Evolutionary conservation across 1,140 invertebrate species (phyloP).

Genomic region (Drosophila parabipectinata): DNA sequence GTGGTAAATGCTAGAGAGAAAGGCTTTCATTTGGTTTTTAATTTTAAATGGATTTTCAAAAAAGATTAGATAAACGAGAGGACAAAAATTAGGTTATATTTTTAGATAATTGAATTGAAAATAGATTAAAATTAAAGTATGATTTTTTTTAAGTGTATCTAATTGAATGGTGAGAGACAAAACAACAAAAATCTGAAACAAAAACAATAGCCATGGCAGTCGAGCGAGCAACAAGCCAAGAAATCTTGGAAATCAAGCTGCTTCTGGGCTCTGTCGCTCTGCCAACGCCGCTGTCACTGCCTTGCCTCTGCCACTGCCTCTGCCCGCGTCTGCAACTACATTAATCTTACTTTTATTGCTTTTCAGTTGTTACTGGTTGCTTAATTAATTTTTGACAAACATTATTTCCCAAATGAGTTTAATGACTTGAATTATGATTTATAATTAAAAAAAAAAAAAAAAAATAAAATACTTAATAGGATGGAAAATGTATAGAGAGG

Average conservation of each 20-base stretch:
- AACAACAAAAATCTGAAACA: conserved; percentile 11
- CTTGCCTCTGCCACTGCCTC: background rate
- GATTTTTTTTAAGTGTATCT: conserved; percentile 3
- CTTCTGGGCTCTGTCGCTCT: conserved; percentile 2
- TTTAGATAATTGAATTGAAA: background rate
- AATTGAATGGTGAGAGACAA: conserved; percentile 34
- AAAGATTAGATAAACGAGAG: too few species aligned
- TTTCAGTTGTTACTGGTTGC: conserved; percentile 41
- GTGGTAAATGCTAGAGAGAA: conserved; percentile 12
- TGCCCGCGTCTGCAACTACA: conserved; percentile 29
- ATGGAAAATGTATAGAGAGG: conserved; percentile 61
- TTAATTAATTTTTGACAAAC: conserved; percentile 75
- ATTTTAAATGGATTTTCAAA: too few species aligned
- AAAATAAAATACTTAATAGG: conserved; percentile 66
- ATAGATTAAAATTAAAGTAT: too few species aligned
- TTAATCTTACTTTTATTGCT: conserved; percentile 62
- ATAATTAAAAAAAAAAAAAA: conserved; percentile 52
- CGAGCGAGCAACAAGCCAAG: conserved; percentile 48
- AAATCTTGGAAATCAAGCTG: conserved; percentile 28
- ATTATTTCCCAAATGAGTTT: conserved; percentile 61
- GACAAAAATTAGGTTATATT: conserved; percentile 11
- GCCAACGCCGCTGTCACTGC: background rate
- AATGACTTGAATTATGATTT: conserved; percentile 79
- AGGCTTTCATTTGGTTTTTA: too few species aligned
- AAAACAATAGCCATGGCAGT: conserved; percentile 24